phyloP scores from a whole-genome alignment of 2,797 vertebrate species.

The Sebastolobus alascanus region DNA sequence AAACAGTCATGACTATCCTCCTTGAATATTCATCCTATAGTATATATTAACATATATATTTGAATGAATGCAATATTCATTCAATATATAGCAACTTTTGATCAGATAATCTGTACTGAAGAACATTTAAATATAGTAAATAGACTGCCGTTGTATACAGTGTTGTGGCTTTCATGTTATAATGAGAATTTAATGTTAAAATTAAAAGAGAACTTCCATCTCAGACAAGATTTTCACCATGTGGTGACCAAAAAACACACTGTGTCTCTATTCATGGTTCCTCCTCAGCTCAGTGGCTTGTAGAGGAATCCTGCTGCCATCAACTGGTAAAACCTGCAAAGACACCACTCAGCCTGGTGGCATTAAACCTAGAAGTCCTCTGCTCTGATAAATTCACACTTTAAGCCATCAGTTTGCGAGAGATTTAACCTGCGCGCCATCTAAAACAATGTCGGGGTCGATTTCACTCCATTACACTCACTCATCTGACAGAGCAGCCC shows the following conservation, averaged over 20 bases:
- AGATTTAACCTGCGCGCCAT: constrained; percentile 38
- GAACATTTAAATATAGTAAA: neutral
- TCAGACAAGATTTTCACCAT: neutral
- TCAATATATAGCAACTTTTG: neutral
- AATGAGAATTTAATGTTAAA: neutral
- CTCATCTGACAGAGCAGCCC: constrained; percentile 28
- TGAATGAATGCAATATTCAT: neutral
- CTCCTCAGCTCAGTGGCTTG: neutral
- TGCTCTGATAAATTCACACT: constrained; percentile 18
- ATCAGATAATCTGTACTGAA: neutral
- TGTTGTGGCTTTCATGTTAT: neutral
- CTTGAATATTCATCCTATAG: neutral
- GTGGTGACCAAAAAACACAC: neutral
- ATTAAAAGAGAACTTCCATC: neutral
- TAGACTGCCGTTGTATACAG: neutral
- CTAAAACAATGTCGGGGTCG: constrained; percentile 48
- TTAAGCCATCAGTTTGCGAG: constrained; percentile 32
- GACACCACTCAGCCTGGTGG: constrained; percentile 13
- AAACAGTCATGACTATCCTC: neutral
- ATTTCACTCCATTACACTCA: constrained; percentile 26
- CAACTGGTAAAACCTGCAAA: constrained; percentile 70
- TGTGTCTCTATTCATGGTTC: neutral
- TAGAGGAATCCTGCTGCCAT: constrained; percentile 76
- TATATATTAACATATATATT: neutral
- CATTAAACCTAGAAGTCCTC: constrained; percentile 19